Evolutionary conservation across 2,113 vertebrate genomes (phyloP), one percentile per base, ranked within the genome.

Genomic region (Octodon degus): DNA sequence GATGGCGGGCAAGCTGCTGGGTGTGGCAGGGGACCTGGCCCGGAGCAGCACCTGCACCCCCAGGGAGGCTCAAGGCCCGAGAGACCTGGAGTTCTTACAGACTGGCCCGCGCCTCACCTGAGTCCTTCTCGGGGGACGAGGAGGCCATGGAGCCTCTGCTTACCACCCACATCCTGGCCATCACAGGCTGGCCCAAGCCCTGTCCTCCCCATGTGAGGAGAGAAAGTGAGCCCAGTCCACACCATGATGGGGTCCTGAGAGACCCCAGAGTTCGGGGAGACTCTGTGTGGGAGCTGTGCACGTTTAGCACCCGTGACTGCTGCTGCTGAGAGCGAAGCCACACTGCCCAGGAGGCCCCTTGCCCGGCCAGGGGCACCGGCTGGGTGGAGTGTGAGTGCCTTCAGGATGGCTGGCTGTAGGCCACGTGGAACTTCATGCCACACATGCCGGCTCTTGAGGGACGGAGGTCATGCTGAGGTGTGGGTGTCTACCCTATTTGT

Each of bases 261-360:
- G 77, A 34, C 40, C 22, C 7, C 10, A 6, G 2, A 8, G 34
- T 8, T 5, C 10, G 70, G 24, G 0, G 1, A 13, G 40, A 22
- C 12, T 50, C 0, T 0, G 40, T 2, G 1, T 4, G 1, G 6
- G 60, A 65, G 16, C 47, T 16, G 0, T 9, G 3, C 2, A 4
- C 19, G 20, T 55, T 27, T 24, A 22, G 67, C 25, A 22, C 16
- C 62, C 24, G 0, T 1, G 27, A 24, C 53, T 11, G n/a, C 27
- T 6, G 76, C 60, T 50, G 13, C 34, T 3, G 24, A 27, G 62
- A 84, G 90, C 67, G 14, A 11, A 34, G 27, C 19, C 65, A 5
- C n/a, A 0, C 14, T 58, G 55, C 11, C 25, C 8, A 4, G 30
- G 30, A 2, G 2, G 74, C 81, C 0, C 0, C 17, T 12, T 7